Conservation (phyloP, 1,140 invertebrate species). For the Drosophila pallidifrons region DNA sequence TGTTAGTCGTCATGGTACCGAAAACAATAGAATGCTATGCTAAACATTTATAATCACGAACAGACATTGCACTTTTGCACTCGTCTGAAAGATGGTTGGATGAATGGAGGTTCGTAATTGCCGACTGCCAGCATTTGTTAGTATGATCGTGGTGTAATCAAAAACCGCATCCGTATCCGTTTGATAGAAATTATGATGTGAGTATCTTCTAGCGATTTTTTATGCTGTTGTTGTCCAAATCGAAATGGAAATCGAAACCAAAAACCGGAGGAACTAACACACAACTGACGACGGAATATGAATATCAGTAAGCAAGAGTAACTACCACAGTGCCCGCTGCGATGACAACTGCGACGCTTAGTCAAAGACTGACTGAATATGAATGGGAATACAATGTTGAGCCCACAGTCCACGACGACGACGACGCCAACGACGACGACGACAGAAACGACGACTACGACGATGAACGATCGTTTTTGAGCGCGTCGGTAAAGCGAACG, state of each 20-base stretch:
- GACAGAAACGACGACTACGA: constrained; percentile 5
- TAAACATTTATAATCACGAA: constrained; percentile 60
- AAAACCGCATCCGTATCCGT: constrained; percentile 64
- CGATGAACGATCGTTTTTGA: constrained; percentile 44
- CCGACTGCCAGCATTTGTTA: constrained; percentile 25
- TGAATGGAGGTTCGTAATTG: constrained; percentile 27
- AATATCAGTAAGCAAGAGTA: constrained; percentile 21
- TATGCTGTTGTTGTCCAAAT: not conserved
- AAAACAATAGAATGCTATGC: constrained; percentile 69
- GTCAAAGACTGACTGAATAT: constrained; percentile 80
- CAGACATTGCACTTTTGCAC: constrained; percentile 80
- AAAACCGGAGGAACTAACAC: constrained; percentile 38
- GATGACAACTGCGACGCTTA: constrained; percentile 70
- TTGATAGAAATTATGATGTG: constrained; percentile 31
- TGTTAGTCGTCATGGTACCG: constrained; percentile 38
- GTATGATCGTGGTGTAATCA: constrained; percentile 40
- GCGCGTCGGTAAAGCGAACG: constrained; percentile 50
- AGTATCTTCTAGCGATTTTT: constrained; percentile 18
- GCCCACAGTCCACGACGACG: constrained; percentile 54
- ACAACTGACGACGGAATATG: constrained; percentile 18
- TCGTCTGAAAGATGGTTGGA: constrained; percentile 21
- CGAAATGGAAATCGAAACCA: not conserved
- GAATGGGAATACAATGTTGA: constrained; percentile 72
- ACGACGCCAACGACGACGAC: constrained; percentile 33
- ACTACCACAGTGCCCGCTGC: constrained; percentile 51